Base-by-base conservation (phyloP, 2,888 invertebrate species). In the Alentia gelatinosa region DNA sequence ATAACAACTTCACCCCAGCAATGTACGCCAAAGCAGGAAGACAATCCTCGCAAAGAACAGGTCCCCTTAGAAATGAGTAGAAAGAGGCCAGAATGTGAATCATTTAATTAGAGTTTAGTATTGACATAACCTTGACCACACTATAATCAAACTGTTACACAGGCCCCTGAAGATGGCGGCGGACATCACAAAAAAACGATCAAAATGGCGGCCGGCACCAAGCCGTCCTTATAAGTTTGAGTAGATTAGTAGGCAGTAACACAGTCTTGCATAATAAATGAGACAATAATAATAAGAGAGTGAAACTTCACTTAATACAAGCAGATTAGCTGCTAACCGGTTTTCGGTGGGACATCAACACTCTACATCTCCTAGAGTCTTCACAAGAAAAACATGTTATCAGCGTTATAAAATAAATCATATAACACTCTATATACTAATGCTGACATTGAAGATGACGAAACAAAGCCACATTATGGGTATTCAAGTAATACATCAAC, bases 181-280 rank as follows among this genome's bases (percentile, higher is more conserved):
- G 30, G 26, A 30, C 68, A 68, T 68, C 68, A 68, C 68, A 68
- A 68, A n/a, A n/a, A n/a, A n/a, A 68, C 12, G 30, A 68, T 68
- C 4, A 4, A 19, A 68, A 30, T 68, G 30, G 68, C 3, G 1
- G 68, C 47, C n/a, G n/a, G n/a, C n/a, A n/a, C 56, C 56, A 19
- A n/a, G 68, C 30, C 68, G 68, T 30, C 68, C 68, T n/a, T n/a
- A 56, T n/a, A 68, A 68, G 33, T 26, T 47, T 68, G 68, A 68
- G 68, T 68, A 68, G 68, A 68, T 68, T 1, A 68, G 68, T 68
- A 68, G 68, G 68, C 68, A 68, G 68, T 68, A 68, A 68, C 68
- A 68, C 68, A 68, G 68, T 68, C 68, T 68, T 68, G 68, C 68
- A 68, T 68, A 68, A 68, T 30, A 47, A 47, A 47, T 47, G 9